Evolutionary conservation across 2,113 vertebrate species (phyloP), one percentile per base, ranked within the genome.

Genomic region (Forbesichthys papilliferus): DNA sequence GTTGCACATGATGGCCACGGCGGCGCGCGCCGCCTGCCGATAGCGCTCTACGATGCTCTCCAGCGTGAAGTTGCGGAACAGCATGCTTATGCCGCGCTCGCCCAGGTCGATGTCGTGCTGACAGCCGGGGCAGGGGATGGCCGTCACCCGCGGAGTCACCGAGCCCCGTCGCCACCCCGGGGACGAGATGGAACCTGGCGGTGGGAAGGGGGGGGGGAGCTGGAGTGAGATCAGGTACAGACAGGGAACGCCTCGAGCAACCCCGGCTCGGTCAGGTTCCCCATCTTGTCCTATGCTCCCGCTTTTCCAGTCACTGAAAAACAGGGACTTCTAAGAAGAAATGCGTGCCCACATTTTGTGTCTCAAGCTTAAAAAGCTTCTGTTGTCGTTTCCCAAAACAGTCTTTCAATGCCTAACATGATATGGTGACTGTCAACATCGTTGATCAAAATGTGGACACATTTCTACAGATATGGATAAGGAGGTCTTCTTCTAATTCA

Each of bases 1-100:
- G 82, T 96, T 95, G 14, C 96, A 99, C 96, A 96, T 95, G 80
- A 99, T 97, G 8, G 97, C 96, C 7, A 95, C 68, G 5, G 96
- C 96, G 0, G 96, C 95, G 0, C 96, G 94, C 5, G 97, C 98
- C 11, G 96, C 96, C 86, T 98, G 97, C 14, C 97, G 92, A 61
- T 98, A 98, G 53, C 96, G 93, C 86, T 99, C 98, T 0, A 98
- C 98, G 57, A 99, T 99, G 47, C 88, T 95, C 91, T 99, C 98
- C 93, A 99, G 91, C 1, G 96, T 98, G 81, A 99, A 94, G 90
- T 98, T 98, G 9, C 97, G 92, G 86, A 99, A 99, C 59, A 99
- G 87, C 88, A 97, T 97, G 75, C 90, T 98, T 91, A 99, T 95
- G 68, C 98, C 98, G 9, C 97, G 95, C 68, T 99, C 98, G 52